Percentiles rank a stretch among this genome's conserved stretches.
phyloP scores from a whole-genome alignment of 2,113 vertebrate species.

The Ochotona princeps region DNA sequence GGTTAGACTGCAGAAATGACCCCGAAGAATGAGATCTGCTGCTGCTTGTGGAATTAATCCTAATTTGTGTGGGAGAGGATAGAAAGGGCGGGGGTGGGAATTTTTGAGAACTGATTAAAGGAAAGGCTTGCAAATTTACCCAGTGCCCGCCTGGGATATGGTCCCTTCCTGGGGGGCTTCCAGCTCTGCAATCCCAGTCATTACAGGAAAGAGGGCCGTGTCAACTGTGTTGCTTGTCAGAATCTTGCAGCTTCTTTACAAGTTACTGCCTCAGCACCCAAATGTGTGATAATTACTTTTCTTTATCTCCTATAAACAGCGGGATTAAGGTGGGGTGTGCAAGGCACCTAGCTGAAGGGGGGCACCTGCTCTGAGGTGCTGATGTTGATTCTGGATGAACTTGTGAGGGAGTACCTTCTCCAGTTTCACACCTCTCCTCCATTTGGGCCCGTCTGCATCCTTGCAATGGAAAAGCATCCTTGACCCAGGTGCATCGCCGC shows the following conservation, averaged over 20 bases:
- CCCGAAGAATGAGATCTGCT: conserved; percentile 6
- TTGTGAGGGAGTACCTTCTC: not conserved
- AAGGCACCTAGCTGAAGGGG: not conserved
- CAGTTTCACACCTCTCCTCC: not conserved
- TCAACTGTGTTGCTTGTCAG: not conserved
- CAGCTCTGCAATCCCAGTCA: not conserved
- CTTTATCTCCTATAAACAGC: not conserved
- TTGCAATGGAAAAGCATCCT: not conserved
- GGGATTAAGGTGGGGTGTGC: not conserved
- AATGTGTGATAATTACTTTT: not conserved
- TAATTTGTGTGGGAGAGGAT: not conserved
- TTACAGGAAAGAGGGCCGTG: not conserved
- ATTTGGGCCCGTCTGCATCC: not conserved
- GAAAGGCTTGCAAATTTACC: conserved; percentile 30
- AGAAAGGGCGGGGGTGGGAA: not conserved
- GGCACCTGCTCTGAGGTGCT: not conserved
- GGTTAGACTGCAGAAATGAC: conserved; percentile 44
- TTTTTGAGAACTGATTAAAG: not conserved
- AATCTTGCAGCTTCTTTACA: not conserved
- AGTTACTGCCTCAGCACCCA: not conserved
- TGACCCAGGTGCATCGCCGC: not conserved
- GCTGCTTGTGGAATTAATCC: conserved; percentile 5
- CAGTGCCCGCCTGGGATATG: not conserved
- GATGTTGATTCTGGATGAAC: not conserved
- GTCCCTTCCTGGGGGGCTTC: not conserved